Evolutionary conservation across 2,888 invertebrate genomes (phyloP).

Genomic region (Tipula helvola): DNA sequence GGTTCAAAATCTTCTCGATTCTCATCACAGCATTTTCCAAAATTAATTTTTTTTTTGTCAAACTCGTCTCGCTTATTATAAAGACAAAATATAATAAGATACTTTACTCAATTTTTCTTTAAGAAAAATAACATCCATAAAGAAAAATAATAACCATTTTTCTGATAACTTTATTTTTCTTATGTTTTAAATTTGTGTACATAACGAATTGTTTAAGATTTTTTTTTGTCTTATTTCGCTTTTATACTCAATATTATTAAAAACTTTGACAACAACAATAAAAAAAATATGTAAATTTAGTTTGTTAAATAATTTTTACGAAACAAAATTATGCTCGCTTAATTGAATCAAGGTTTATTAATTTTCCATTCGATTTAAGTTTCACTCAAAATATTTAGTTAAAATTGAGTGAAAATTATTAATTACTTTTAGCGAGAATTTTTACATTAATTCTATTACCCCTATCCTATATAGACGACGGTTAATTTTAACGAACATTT

Average conservation of each 20-base stretch:
- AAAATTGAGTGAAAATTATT: neutral
- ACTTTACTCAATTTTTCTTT: neutral
- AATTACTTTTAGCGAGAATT: neutral
- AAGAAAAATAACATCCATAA: neutral
- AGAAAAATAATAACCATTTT: neutral
- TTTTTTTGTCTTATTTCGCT: neutral
- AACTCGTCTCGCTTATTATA: neutral
- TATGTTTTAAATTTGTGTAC: neutral
- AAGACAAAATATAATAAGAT: neutral
- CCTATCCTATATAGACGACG: neutral
- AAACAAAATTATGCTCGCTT: neutral
- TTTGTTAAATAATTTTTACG: neutral
- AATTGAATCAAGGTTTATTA: neutral
- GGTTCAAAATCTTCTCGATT: neutral
- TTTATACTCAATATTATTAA: neutral
- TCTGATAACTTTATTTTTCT: neutral
- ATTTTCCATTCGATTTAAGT: neutral
- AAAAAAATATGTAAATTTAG: neutral
- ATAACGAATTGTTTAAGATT: neutral
- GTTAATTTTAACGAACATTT: neutral
- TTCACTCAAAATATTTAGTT: neutral
- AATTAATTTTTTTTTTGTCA: neutral
- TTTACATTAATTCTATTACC: neutral
- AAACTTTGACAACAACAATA: neutral
- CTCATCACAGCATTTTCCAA: neutral